These are phyloP conservation scores for Agonopterix subpropinquella DNA, from an alignment of 2,888 invertebrate species.

Conservation along the genomic window DNA sequence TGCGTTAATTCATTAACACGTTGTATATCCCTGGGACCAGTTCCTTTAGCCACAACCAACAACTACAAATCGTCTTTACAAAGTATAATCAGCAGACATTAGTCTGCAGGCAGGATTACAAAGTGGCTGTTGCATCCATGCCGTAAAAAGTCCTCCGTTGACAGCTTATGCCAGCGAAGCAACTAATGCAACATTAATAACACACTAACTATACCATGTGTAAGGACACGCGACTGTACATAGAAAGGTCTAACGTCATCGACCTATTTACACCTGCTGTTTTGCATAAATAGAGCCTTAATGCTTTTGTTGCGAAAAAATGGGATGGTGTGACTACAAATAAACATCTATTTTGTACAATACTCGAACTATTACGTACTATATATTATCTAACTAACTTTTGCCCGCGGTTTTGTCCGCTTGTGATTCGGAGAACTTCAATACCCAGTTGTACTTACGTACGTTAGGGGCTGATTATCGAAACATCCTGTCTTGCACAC, in stretches of 20 bases:
- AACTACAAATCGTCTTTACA: conserved; percentile 2
- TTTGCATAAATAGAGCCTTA: conserved; percentile 20
- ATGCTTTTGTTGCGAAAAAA: not conserved
- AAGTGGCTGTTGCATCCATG: conserved; percentile 21
- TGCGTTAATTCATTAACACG: too few species aligned
- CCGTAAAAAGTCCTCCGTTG: conserved; percentile 33
- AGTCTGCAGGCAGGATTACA: conserved; percentile 9
- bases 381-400: too few species aligned
- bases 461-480: too few species aligned
- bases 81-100: conserved; percentile 10
- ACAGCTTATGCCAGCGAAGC: conserved; percentile 28
- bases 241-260: conserved; percentile 66
- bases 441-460: too few species aligned
- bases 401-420: too few species aligned
- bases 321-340: too few species aligned
- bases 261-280: conserved; percentile 58
- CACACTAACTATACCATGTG: conserved; percentile 23
- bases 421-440: too few species aligned
- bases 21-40: too few species aligned
- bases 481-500: too few species aligned
- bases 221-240: conserved; percentile 48
- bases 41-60: too few species aligned
- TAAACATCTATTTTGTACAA: too few species aligned
- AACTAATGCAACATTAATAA: conserved; percentile 28
- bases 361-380: too few species aligned